Evolutionary conservation across 2,797 vertebrate genomes (phyloP).

Genomic region (Poecilia picta): DNA sequence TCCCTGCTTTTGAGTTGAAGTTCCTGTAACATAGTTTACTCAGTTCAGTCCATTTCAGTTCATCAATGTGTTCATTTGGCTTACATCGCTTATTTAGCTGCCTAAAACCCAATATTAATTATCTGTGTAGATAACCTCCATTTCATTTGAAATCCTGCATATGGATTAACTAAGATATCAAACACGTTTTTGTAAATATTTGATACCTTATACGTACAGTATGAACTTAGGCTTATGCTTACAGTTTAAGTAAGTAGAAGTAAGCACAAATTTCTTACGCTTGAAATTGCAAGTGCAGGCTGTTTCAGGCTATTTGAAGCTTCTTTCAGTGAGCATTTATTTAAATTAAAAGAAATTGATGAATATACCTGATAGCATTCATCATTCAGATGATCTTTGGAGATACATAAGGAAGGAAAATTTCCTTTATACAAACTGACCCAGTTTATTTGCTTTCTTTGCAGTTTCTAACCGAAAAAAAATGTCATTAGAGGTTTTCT

Average conservation of each 20-base stretch:
- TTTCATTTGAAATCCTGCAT: background rate
- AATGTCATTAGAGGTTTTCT: background rate
- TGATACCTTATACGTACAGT: background rate
- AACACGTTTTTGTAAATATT: background rate
- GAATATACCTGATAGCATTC: background rate
- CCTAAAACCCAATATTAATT: too few species aligned
- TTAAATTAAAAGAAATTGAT: background rate
- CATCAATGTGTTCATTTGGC: too few species aligned
- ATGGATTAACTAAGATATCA: background rate
- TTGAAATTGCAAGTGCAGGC: too few species aligned
- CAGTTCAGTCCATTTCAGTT: too few species aligned
- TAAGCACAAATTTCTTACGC: too few species aligned
- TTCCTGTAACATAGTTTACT: too few species aligned
- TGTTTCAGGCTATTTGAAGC: background rate
- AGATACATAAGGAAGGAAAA: background rate
- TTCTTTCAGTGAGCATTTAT: background rate
- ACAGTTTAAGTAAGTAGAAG: background rate
- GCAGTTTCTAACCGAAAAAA: background rate
- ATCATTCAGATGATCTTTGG: background rate
- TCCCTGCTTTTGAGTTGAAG: too few species aligned
- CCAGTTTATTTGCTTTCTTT: background rate
- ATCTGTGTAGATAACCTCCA: background rate
- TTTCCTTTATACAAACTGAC: background rate
- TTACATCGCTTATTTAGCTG: too few species aligned
- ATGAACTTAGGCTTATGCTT: background rate